Evolutionary conservation across 1,140 invertebrate genomes (phyloP).

Genomic region (Magallana ariakensis): DNA sequence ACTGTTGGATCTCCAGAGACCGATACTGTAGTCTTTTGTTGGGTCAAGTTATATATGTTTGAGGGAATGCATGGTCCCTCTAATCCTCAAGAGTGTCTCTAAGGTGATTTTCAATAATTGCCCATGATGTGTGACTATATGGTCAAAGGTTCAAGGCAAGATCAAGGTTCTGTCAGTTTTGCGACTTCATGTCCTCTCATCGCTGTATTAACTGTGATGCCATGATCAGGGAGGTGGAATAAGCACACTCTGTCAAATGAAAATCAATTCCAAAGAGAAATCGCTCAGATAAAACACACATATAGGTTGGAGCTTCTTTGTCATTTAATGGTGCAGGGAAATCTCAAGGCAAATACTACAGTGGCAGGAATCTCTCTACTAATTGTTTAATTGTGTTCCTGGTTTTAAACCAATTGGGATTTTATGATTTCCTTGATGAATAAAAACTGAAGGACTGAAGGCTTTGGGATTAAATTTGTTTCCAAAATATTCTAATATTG

Average conservation of each 20-base stretch:
- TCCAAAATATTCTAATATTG: background rate
- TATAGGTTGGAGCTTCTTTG: conserved; percentile 8
- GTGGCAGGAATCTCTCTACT: background rate
- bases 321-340: conserved; percentile 24
- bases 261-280: conserved; percentile 37
- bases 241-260: conserved; percentile 21
- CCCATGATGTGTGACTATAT: background rate
- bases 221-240: background rate
- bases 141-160: background rate
- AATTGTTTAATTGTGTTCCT: conserved; percentile 13
- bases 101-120: background rate
- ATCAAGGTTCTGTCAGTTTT: background rate
- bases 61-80: background rate
- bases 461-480: background rate
- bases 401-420: background rate
- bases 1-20: too few relatives aligned
- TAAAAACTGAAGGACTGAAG: background rate
- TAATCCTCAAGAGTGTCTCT: background rate
- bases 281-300: conserved; percentile 29
- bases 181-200: background rate
- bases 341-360: background rate
- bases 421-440: conserved; percentile 9
- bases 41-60: too few relatives aligned
- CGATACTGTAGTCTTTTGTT: too few relatives aligned
- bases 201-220: background rate